phyloP scores from a whole-genome alignment of 53 echinoderm and acorn worm species.

The Paracentrotus lividus region DNA sequence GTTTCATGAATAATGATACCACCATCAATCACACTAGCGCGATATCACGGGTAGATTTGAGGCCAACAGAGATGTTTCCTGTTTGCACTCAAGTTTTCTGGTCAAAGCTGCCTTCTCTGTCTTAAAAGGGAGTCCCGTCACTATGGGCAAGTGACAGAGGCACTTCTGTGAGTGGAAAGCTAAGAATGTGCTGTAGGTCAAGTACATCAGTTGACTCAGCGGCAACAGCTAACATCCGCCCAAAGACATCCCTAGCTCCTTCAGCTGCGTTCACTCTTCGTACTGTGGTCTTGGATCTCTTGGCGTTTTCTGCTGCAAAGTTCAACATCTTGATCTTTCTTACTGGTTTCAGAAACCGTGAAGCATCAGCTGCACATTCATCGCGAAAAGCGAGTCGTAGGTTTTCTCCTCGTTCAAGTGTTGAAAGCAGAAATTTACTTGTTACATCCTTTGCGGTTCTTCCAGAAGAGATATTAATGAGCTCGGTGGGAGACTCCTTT shows the following conservation, averaged over 20 bases:
- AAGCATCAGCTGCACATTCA: constrained; percentile 42
- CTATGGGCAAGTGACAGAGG: neutral
- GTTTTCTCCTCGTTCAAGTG: too few species aligned
- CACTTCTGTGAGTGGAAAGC: constrained; percentile 65
- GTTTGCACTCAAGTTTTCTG: neutral
- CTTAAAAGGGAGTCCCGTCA: neutral
- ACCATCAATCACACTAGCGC: too few species aligned
- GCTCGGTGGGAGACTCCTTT: neutral
- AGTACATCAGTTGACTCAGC: constrained; percentile 40
- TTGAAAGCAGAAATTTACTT: neutral
- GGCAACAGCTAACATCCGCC: constrained; percentile 55
- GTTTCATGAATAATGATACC: too few species aligned
- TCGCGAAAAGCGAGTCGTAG: too few species aligned
- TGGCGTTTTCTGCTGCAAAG: too few species aligned
- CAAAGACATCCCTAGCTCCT: constrained; percentile 66
- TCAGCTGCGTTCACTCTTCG: constrained; percentile 70
- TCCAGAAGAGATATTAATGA: constrained; percentile 51
- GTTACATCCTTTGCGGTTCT: neutral
- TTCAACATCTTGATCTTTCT: constrained; percentile 63
- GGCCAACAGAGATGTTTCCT: neutral
- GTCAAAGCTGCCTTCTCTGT: neutral
- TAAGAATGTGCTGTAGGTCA: constrained; percentile 61
- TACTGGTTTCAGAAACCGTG: constrained; percentile 71
- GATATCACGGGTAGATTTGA: neutral
- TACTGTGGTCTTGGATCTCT: too few species aligned